Base-by-base conservation (phyloP, 1,140 invertebrate genomes). In the Bombyx mandarina region DNA sequence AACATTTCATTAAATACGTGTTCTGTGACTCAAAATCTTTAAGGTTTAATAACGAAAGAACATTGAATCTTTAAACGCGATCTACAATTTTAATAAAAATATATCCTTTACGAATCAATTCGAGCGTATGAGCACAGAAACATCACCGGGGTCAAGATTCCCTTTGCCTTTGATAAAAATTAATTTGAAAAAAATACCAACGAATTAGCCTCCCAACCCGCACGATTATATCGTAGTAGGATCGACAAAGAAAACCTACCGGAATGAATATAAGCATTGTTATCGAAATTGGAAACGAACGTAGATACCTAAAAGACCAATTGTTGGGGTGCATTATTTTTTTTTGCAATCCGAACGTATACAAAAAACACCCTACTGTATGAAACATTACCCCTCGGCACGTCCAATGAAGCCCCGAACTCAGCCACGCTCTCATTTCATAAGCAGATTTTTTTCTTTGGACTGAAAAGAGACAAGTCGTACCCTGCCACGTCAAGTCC, bases 361-460 rank as follows among this genome's bases (percentile, higher is more conserved):
- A 78, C 75, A 82, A 83, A 79, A 83, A 77, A 76, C 76, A 74
- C 76, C 80, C 82, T 79, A 75, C 77, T 69, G 75, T 86, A 82
- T 86, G 81, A 82, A 82, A 74, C 82, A 82, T 82, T 82, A 77
- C 81, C 79, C 82, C 75, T 77, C 73, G 79, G 76, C 77, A 79
- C 77, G 69, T 82, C 79, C 77, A 78, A 82, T 79, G 63, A 67
- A 71, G 70, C 71, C 81, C 72, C 73, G 75, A 76, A 77, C 75
- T 77, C 63, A 75, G 76, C 73, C 69, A 67, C 65, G 66, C 67
- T 75, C 70, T 72, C 75, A 77, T 82, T 83, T 82, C 83, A 81
- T 78, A 79, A 84, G 75, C 76, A 81, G 76, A 81, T 82, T 84
- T 86, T 81, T 86, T 84, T 83, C 77, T 82, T 80, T 73, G 64